These are phyloP conservation scores for Scleropages formosus DNA, from an alignment of 2,797 vertebrate species.

Conservation along the genomic window DNA sequence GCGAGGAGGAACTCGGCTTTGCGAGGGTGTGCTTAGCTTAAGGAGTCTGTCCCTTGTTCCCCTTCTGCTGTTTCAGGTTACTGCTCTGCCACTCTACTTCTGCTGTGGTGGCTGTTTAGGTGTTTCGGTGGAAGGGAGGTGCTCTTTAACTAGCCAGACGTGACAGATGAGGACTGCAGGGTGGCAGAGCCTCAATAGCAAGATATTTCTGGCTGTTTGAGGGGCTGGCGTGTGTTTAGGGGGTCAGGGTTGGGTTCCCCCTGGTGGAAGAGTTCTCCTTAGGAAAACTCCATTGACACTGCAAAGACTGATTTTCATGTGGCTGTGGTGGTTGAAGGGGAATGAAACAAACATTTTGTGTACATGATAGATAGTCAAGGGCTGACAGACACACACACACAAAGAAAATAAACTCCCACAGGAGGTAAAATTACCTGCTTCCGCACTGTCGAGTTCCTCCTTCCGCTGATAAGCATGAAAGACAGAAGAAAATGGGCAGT, in stretches of 20 bases:
- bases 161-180: conserved; percentile 29
- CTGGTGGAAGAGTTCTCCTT: too few species aligned
- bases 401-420: not conserved
- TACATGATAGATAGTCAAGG: too few species aligned
- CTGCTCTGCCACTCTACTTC: conserved; percentile 9
- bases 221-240: not conserved
- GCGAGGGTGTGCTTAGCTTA: not conserved
- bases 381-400: not conserved
- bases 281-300: too few species aligned
- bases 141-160: conserved; percentile 34
- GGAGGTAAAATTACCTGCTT: conserved; percentile 85
- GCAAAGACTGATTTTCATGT: too few species aligned
- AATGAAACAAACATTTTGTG: too few species aligned
- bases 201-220: too few species aligned
- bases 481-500: conserved; percentile 39
- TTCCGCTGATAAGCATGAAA: conserved; percentile 59
- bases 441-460: conserved; percentile 83
- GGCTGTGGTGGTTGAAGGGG: too few species aligned
- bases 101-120: not conserved
- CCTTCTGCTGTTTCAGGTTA: conserved; percentile 6
- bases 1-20: not conserved
- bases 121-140: conserved; percentile 16
- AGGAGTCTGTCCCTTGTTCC: conserved; percentile 16
- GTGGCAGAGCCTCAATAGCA: conserved; percentile 18
- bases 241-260: too few species aligned